A percentile compares a stretch with the other conserved stretches of the same genome.
These are phyloP conservation scores for Pristionchus mayeri DNA, from an alignment of 2,888 invertebrate genomes.

Conservation along the genomic window DNA sequence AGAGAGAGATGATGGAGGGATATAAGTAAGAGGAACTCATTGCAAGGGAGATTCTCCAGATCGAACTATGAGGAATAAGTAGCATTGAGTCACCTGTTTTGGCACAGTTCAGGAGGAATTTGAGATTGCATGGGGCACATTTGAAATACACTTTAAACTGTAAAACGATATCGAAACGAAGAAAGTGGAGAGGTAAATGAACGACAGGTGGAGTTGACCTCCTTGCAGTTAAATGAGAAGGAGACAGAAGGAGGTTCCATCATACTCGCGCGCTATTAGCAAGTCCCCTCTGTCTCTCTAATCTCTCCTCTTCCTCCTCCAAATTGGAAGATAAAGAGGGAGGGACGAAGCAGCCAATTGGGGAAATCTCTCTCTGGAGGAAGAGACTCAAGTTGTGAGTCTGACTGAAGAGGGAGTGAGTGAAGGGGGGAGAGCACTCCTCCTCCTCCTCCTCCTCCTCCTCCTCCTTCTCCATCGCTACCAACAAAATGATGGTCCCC, in stretches of 20 bases:
- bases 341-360: constrained; percentile 15
- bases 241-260: neutral
- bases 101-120: no score
- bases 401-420: neutral
- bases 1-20: constrained; percentile 17
- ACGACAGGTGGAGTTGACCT: neutral
- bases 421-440: neutral
- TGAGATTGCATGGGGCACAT: no score
- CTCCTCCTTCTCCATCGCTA: neutral
- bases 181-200: no score
- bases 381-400: constrained; percentile 6
- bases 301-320: constrained; percentile 2
- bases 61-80: no score
- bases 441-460: neutral
- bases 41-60: no score
- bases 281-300: neutral
- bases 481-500: constrained; percentile 41
- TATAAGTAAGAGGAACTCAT: neutral
- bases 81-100: no score
- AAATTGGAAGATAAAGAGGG: constrained; percentile 33
- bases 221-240: neutral
- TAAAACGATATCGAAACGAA: no score
- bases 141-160: no score
- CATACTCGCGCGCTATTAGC: neutral
- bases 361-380: constrained; percentile 11